Conservation (phyloP, 2,797 vertebrate genomes). For the Dermochelys coriacea region DNA sequence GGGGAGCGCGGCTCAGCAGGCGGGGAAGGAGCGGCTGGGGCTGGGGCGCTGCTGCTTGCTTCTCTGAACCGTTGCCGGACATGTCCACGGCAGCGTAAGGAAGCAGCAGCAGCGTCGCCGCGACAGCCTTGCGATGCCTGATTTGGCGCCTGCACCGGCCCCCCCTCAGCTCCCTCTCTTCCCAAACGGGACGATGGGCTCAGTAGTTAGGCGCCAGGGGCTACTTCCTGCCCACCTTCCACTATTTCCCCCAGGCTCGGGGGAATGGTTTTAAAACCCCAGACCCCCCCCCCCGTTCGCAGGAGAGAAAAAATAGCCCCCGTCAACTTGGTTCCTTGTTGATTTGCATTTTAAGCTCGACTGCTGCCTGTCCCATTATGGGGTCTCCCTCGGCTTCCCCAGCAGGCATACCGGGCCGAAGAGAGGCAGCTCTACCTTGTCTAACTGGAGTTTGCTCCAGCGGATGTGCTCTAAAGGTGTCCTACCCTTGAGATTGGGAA, state of each 20-base stretch:
- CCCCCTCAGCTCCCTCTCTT: not conserved
- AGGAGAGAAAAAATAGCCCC: slow-evolving; percentile 42
- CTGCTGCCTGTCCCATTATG: not conserved
- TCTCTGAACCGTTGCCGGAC: not conserved
- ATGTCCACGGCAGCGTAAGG: not conserved
- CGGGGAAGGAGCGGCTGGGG: too few relatives aligned
- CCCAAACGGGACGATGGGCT: not conserved
- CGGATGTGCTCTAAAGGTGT: not conserved
- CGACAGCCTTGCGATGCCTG: not conserved
- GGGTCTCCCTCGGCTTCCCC: not conserved
- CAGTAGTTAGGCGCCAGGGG: not conserved
- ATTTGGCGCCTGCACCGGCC: not conserved
- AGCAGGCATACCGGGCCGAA: not conserved
- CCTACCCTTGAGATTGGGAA: not conserved
- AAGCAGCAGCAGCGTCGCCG: not conserved
- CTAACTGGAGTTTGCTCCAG: not conserved
- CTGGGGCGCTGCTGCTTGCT: not conserved
- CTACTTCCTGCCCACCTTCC: not conserved
- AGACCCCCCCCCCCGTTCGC: not conserved
- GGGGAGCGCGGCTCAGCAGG: not conserved
- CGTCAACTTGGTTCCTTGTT: slow-evolving; percentile 50
- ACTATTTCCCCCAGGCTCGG: not conserved
- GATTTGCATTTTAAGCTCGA: slow-evolving; percentile 7
- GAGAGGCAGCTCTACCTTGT: not conserved
- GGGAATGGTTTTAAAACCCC: accelerated